Conservation (phyloP, 2,797 vertebrate genomes). For the Phataginus tricuspis region DNA sequence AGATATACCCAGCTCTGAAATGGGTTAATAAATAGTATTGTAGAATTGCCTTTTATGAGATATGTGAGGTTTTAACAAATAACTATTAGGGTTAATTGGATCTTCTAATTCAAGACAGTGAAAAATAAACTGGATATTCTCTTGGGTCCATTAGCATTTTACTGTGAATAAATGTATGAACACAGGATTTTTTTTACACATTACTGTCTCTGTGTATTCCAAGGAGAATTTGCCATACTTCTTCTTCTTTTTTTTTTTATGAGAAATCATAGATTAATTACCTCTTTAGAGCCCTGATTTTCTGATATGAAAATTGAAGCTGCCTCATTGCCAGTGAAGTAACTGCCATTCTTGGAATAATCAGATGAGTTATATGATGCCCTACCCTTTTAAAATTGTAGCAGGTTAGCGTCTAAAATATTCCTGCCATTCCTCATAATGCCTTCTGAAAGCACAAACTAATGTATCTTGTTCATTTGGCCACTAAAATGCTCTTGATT, state of each 20-base stretch:
- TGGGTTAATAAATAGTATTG: neutral
- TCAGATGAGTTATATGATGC: neutral
- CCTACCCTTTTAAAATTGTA: neutral
- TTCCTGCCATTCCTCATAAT: neutral
- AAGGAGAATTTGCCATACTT: neutral
- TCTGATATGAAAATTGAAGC: neutral
- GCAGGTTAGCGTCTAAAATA: neutral
- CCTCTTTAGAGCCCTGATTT: neutral
- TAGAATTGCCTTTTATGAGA: neutral
- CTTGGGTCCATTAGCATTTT: neutral
- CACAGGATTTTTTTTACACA: neutral
- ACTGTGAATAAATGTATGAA: neutral
- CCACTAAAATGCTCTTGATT: neutral
- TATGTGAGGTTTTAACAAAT: neutral
- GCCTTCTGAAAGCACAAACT: slow-evolving; percentile 32
- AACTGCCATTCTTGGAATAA: slow-evolving; percentile 5
- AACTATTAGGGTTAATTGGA: neutral
- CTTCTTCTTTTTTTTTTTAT: neutral
- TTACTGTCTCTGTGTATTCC: neutral
- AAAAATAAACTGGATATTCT: slow-evolving; percentile 34
- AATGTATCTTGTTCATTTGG: neutral
- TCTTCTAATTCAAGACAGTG: neutral
- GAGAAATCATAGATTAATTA: slow-evolving; percentile 4
- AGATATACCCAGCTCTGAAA: neutral
- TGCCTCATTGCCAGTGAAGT: neutral